These are phyloP conservation scores for Bugulina stolonifera DNA, from an alignment of 2,888 invertebrate species.

Conservation along the genomic window DNA sequence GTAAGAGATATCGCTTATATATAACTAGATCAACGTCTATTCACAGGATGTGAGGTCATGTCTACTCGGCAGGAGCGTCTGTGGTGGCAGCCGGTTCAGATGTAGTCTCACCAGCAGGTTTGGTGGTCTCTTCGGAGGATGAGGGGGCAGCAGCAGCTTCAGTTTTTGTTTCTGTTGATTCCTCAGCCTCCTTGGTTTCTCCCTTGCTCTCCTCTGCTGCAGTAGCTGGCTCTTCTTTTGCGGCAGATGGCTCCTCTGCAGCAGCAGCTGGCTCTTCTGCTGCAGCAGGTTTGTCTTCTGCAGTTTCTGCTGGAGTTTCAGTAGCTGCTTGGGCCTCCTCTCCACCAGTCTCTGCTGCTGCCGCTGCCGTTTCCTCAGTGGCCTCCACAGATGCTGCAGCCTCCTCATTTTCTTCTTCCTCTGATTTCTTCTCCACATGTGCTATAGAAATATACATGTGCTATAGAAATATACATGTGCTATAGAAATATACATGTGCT, in stretches of 20 bases:
- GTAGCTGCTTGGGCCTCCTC: background rate
- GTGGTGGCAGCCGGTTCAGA: background rate
- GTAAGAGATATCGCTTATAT: no score
- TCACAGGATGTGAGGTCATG: no score
- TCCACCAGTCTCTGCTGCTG: background rate
- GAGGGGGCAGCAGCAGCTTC: background rate
- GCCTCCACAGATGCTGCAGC: background rate
- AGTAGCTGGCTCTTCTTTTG: background rate
- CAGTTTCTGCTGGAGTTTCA: background rate
- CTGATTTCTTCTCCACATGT: background rate
- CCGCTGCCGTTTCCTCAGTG: background rate
- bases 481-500: no score
- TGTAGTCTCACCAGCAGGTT: background rate
- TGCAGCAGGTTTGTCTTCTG: background rate
- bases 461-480: no score
- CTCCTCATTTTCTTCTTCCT: background rate
- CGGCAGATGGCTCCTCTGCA: background rate
- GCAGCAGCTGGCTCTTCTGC: slow-evolving; percentile 3
- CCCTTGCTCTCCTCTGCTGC: background rate
- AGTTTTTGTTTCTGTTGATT: background rate
- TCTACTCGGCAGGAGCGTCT: background rate
- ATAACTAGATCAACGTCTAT: no score
- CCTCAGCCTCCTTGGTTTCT: background rate
- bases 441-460: no score
- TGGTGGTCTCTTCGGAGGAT: background rate